Evolutionary conservation across 2,888 invertebrate species (phyloP).

Genomic region (Stratiomys singularior): DNA sequence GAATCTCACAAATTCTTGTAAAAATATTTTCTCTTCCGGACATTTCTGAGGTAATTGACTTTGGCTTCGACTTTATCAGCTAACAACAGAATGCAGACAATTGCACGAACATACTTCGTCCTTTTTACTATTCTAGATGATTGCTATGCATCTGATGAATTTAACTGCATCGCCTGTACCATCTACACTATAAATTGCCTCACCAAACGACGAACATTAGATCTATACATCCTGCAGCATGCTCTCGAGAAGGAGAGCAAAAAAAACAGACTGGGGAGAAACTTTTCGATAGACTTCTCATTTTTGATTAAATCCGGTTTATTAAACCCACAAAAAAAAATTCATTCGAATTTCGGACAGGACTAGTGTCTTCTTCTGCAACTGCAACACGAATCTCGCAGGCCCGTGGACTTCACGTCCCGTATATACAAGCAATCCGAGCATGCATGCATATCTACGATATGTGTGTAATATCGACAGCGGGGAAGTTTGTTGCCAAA

Average conservation of each 20-base stretch:
- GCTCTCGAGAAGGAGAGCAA: too few species aligned
- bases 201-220: too few species aligned
- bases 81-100: slow-evolving; percentile 18
- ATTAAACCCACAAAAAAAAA: slow-evolving; percentile 39
- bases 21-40: too few species aligned
- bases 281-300: slow-evolving; percentile 40
- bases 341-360: slow-evolving; percentile 31
- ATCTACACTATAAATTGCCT: too few species aligned
- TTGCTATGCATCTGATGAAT: slow-evolving; percentile 8
- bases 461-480: slow-evolving; percentile 45
- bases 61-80: slow-evolving; percentile 13
- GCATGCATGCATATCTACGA: slow-evolving; percentile 2
- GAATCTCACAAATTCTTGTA: too few species aligned
- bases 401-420: neutral
- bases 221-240: neutral
- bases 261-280: neutral
- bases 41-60: too few species aligned
- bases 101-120: too few species aligned
- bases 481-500: slow-evolving; percentile 41
- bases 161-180: too few species aligned
- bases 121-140: neutral
- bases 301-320: slow-evolving; percentile 43
- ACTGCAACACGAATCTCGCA: neutral
- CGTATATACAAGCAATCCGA: neutral
- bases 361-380: neutral